Percentiles rank a stretch among this genome's conserved stretches.
Evolutionary conservation across 2,113 vertebrate genomes (phyloP).

Genomic region (Myrmecobius fasciatus): DNA sequence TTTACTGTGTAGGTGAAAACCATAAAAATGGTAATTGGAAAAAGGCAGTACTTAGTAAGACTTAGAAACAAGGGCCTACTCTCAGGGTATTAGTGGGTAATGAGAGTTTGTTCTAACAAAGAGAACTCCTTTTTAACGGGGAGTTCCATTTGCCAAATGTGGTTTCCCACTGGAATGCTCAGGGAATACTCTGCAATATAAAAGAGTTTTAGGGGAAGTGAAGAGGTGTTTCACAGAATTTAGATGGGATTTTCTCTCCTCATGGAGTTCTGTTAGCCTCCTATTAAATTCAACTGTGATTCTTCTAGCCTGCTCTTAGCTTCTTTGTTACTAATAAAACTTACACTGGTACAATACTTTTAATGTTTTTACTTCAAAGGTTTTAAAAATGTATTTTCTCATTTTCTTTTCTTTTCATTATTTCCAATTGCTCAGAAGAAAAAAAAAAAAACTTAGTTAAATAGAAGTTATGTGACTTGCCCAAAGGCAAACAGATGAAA

Average conservation of each 20-base stretch:
- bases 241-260: not conserved
- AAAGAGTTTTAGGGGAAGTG: constrained; percentile 1
- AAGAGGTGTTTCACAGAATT: not conserved
- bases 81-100: constrained; percentile 45
- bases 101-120: constrained; percentile 53
- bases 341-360: not conserved
- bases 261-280: not conserved
- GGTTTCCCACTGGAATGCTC: not conserved
- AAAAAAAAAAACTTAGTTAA: not conserved
- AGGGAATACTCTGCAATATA: not conserved
- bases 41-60: constrained; percentile 56
- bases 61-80: constrained; percentile 18
- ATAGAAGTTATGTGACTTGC: not conserved
- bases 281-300: constrained; percentile 2
- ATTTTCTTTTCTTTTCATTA: not conserved
- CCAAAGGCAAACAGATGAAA: not conserved
- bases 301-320: not conserved
- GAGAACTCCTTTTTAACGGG: constrained; percentile 59
- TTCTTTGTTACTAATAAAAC: constrained; percentile 10
- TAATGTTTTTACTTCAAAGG: not conserved
- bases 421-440: not conserved
- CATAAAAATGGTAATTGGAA: constrained; percentile 64
- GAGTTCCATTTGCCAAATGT: constrained; percentile 44
- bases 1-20: constrained; percentile 42
- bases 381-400: not conserved